Evolutionary conservation across 2,888 invertebrate species (phyloP).

Genomic region (Chromoteleia sp.): DNA sequence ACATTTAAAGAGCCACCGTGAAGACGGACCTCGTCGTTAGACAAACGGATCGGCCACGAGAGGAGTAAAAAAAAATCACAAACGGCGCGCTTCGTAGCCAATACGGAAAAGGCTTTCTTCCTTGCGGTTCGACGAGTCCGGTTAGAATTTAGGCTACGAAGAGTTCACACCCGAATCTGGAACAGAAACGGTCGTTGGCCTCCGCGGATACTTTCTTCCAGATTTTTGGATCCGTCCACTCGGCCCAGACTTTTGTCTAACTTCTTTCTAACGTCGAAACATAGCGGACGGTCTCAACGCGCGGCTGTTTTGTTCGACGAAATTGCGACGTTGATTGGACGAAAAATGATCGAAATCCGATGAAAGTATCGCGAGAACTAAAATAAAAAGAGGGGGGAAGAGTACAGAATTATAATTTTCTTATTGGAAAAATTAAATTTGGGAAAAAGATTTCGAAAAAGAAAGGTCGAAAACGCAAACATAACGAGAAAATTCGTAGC

Average conservation of each 20-base stretch:
- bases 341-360: not conserved
- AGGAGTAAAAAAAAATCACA: constrained; percentile 38
- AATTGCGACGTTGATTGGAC: constrained; percentile 15
- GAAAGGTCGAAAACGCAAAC: no score
- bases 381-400: no score
- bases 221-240: constrained; percentile 62
- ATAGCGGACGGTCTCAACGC: constrained; percentile 20
- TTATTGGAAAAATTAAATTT: no score
- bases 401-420: no score
- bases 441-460: no score
- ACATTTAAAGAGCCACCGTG: constrained; percentile 35
- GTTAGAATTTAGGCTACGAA: constrained; percentile 84
- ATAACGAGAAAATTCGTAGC: no score
- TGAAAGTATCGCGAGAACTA: no score
- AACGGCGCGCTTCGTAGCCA: constrained; percentile 45
- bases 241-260: constrained; percentile 53
- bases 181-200: constrained; percentile 82
- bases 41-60: constrained; percentile 44
- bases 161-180: constrained; percentile 82
- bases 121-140: constrained; percentile 74
- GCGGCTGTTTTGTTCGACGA: not conserved
- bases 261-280: constrained; percentile 47
- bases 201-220: constrained; percentile 73
- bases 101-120: constrained; percentile 66
- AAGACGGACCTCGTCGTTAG: constrained; percentile 50